phyloP scores from a whole-genome alignment of 2,113 vertebrate genomes.

The Sigmodon hispidus region DNA sequence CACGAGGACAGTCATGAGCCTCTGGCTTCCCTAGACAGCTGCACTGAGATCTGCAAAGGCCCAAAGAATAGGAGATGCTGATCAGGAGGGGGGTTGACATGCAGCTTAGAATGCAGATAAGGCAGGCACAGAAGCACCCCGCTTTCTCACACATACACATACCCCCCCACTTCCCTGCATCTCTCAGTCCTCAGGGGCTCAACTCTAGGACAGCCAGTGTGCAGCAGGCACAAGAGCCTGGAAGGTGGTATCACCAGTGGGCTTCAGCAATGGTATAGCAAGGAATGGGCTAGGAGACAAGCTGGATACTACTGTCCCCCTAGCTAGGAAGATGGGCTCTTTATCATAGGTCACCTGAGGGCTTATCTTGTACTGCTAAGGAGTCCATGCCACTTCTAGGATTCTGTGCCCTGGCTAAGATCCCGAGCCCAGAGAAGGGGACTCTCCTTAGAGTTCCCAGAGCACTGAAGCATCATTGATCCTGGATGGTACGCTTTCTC shows the following conservation, averaged over 20 bases:
- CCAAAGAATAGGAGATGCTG: background rate
- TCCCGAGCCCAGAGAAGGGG: background rate
- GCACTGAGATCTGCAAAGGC: background rate
- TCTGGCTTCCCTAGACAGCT: conserved; percentile 47
- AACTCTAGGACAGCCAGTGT: conserved; percentile 45
- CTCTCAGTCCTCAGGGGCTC: conserved; percentile 16
- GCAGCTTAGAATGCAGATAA: background rate
- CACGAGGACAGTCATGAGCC: conserved; percentile 70
- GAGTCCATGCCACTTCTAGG: background rate
- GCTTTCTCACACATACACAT: background rate
- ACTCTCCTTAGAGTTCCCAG: background rate
- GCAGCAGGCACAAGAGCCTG: background rate
- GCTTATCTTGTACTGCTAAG: background rate
- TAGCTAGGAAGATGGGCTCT: background rate
- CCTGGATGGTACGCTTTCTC: background rate
- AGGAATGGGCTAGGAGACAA: background rate
- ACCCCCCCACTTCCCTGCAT: background rate
- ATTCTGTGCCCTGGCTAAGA: background rate
- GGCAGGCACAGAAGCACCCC: background rate
- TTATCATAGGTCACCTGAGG: background rate
- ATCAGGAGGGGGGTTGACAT: background rate
- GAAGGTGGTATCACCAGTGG: background rate
- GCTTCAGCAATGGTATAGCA: background rate
- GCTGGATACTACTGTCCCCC: background rate
- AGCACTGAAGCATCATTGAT: background rate